phyloP scores from a whole-genome alignment of 1,140 invertebrate genomes.

The Drosophila insularis region DNA sequence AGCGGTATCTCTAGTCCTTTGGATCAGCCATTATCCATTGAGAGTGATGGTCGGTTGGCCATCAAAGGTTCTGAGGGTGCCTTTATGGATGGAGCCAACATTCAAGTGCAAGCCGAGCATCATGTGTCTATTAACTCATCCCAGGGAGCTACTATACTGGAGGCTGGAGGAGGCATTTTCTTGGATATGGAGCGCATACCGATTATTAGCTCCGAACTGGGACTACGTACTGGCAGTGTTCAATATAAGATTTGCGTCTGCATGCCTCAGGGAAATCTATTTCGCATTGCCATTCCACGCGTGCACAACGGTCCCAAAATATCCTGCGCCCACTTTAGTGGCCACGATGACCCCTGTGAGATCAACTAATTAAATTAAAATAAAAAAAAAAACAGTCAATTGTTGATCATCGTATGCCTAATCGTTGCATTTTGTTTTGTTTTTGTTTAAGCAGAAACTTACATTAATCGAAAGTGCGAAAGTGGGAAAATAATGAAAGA shows the following conservation, averaged over 20 bases:
- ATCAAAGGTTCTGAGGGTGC: constrained; percentile 87
- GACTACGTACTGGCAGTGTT: constrained; percentile 81
- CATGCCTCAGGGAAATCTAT: constrained; percentile 92
- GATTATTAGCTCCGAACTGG: constrained; percentile 84
- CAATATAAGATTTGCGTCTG: constrained; percentile 94
- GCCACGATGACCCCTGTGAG: constrained; percentile 88
- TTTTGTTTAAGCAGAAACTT: constrained; percentile 55
- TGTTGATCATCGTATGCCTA: constrained; percentile 45
- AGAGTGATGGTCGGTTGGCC: constrained; percentile 83
- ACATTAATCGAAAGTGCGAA: constrained; percentile 48
- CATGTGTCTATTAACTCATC: constrained; percentile 90
- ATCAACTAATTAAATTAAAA: constrained; percentile 39
- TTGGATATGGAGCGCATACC: constrained; percentile 89
- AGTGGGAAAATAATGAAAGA: constrained; percentile 26
- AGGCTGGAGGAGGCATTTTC: constrained; percentile 87
- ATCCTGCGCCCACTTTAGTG: constrained; percentile 86
- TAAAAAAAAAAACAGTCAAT: constrained; percentile 21
- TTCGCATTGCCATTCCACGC: constrained; percentile 87
- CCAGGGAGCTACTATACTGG: constrained; percentile 89
- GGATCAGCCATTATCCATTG: constrained; percentile 86
- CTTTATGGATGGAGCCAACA: constrained; percentile 85
- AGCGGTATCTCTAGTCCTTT: constrained; percentile 89
- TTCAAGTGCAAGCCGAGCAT: constrained; percentile 89
- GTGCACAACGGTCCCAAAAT: constrained; percentile 84
- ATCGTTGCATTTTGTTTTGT: constrained; percentile 50